Percentiles rank a stretch among this genome's conserved stretches.
Evolutionary conservation across 2,888 invertebrate species (phyloP).

Genomic region (Melieria crassipennis): DNA sequence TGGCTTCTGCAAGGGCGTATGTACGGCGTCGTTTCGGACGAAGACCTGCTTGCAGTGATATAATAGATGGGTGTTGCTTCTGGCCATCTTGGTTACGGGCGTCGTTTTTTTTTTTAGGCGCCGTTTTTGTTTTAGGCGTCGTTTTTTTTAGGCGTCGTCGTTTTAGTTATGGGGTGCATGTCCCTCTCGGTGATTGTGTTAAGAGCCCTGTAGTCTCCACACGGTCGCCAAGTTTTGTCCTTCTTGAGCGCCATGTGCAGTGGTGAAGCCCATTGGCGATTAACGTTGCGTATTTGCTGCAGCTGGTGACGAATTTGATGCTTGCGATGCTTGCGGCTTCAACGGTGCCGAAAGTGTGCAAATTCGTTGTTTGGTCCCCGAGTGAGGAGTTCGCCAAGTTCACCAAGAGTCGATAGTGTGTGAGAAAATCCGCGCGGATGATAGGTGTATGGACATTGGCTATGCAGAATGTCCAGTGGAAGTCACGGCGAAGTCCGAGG

Average conservation of each 20-base stretch:
- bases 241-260: conserved; percentile 39
- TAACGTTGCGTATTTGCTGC: conserved; percentile 15
- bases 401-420: conserved; percentile 31
- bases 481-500: conserved; percentile 34
- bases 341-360: conserved; percentile 11
- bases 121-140: too few species aligned
- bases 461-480: conserved; percentile 43
- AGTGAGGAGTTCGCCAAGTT: conserved; percentile 33
- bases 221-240: conserved; percentile 35
- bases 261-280: conserved; percentile 36
- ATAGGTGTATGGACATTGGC: too few species aligned
- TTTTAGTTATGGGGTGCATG: conserved; percentile 52
- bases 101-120: too few species aligned
- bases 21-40: conserved; percentile 30
- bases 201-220: conserved; percentile 33
- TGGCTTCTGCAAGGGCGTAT: conserved; percentile 21
- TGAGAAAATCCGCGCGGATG: too few species aligned
- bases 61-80: too few species aligned
- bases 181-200: conserved; percentile 52
- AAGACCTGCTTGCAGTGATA: conserved; percentile 32
- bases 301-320: conserved; percentile 21
- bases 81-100: too few species aligned
- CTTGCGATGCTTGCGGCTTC: too few species aligned
- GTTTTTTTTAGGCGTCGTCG: too few species aligned
- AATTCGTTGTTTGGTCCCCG: conserved; percentile 31